Evolutionary conservation across 2,888 invertebrate species (phyloP).

Genomic region (Seira ritae): DNA sequence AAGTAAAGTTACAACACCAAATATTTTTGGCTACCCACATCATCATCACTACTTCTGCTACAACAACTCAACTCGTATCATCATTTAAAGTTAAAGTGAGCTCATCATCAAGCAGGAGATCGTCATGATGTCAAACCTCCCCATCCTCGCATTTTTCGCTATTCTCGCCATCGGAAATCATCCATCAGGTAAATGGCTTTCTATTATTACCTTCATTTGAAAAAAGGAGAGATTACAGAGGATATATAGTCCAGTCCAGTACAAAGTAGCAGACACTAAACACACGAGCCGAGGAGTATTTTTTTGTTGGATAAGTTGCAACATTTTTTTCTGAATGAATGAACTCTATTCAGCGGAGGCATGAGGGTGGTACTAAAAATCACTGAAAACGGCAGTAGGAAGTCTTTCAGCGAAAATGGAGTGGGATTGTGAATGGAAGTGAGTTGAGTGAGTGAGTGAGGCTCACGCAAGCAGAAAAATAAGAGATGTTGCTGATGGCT

Average conservation of each 20-base stretch:
- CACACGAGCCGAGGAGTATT: background rate
- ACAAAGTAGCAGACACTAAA: background rate
- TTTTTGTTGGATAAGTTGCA: background rate
- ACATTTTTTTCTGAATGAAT: conserved; percentile 20
- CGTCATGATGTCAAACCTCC: conserved; percentile 70
- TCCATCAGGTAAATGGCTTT: conserved; percentile 71
- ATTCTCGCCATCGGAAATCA: conserved; percentile 73
- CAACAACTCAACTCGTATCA: too few relatives aligned
- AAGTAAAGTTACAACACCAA: background rate
- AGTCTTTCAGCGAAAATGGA: conserved; percentile 28
- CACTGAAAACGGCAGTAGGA: conserved; percentile 27
- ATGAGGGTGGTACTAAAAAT: too few relatives aligned
- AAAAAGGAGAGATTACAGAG: background rate
- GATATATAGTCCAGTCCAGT: background rate
- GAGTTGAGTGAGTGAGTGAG: background rate
- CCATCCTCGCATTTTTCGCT: conserved; percentile 69
- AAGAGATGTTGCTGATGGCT: conserved; percentile 14
- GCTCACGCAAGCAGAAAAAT: background rate
- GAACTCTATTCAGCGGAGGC: background rate
- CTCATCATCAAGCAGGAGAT: conserved; percentile 36
- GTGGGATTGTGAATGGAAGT: conserved; percentile 5
- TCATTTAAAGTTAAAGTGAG: conserved; percentile 27
- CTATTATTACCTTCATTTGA: conserved; percentile 38
- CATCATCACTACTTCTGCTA: too few relatives aligned
- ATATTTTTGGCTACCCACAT: too few relatives aligned